A percentile compares a stretch with the other conserved stretches of the same genome.
Conservation (phyloP, 2,113 vertebrate genomes). For the Tychaedon coryphoeus region DNA sequence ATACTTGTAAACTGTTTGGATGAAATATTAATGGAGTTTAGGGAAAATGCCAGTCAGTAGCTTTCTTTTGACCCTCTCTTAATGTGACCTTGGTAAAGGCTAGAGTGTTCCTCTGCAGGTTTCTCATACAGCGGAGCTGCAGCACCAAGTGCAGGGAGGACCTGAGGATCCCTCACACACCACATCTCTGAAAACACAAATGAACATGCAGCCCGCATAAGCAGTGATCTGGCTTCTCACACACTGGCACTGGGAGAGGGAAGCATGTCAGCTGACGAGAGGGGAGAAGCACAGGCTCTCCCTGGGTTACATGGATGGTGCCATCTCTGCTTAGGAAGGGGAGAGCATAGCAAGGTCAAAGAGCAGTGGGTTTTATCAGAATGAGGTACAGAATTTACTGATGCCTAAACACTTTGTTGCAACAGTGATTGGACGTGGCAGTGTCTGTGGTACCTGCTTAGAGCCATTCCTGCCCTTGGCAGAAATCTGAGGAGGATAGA, state of each 20-base stretch:
- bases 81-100: not conserved
- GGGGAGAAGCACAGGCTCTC: not conserved
- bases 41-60: not conserved
- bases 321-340: not conserved
- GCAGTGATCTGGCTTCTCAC: not conserved
- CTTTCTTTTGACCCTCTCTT: not conserved
- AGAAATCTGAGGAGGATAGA: not conserved
- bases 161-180: not conserved
- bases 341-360: not conserved
- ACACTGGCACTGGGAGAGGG: not conserved
- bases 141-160: not conserved
- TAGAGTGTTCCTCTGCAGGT: not conserved
- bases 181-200: not conserved
- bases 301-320: not conserved
- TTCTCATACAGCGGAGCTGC: not conserved
- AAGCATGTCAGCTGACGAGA: not conserved
- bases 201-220: not conserved
- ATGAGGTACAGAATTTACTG: not conserved
- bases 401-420: not conserved
- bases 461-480: not conserved
- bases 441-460: not conserved
- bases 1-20: not conserved
- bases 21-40: not conserved
- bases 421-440: not conserved
- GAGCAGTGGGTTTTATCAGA: not conserved